Conservation (phyloP, 2,113 vertebrate species). For the Leptobrachium ailaonicum region DNA sequence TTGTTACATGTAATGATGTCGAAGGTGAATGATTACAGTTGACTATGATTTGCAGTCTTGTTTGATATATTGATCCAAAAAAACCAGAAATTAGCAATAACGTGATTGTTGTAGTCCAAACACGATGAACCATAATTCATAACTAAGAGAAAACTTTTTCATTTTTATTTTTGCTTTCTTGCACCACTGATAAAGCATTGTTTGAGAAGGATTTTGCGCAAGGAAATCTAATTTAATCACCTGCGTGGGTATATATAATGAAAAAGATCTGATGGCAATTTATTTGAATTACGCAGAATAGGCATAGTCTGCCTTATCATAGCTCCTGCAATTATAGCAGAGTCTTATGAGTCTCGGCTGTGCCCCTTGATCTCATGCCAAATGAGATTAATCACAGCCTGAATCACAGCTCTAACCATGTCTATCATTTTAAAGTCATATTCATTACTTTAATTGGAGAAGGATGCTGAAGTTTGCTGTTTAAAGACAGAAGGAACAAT, state of each 20-base stretch:
- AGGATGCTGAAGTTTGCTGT: no score
- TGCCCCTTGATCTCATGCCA: no score
- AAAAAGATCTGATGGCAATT: constrained; percentile 22
- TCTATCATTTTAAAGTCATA: no score
- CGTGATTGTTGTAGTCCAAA: constrained; percentile 11
- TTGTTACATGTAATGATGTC: constrained; percentile 39
- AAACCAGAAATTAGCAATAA: not conserved
- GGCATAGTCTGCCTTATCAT: not conserved
- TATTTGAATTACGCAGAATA: not conserved
- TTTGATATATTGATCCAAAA: constrained; percentile 26
- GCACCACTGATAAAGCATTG: not conserved
- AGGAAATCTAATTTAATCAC: constrained; percentile 5
- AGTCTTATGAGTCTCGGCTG: no score
- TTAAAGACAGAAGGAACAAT: no score
- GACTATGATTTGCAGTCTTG: constrained; percentile 20
- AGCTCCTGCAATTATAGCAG: not conserved
- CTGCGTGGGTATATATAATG: constrained; percentile 2
- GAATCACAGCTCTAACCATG: no score
- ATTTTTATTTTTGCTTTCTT: not conserved
- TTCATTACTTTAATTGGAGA: no score
- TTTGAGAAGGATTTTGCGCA: not conserved
- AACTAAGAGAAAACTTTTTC: not conserved
- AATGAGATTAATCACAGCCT: no score
- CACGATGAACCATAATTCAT: not conserved
- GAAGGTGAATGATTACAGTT: constrained; percentile 42